Percentiles rank a stretch among this genome's conserved stretches.
Conservation (phyloP, 2,797 vertebrate species). For the Gorsachius magnificus region DNA sequence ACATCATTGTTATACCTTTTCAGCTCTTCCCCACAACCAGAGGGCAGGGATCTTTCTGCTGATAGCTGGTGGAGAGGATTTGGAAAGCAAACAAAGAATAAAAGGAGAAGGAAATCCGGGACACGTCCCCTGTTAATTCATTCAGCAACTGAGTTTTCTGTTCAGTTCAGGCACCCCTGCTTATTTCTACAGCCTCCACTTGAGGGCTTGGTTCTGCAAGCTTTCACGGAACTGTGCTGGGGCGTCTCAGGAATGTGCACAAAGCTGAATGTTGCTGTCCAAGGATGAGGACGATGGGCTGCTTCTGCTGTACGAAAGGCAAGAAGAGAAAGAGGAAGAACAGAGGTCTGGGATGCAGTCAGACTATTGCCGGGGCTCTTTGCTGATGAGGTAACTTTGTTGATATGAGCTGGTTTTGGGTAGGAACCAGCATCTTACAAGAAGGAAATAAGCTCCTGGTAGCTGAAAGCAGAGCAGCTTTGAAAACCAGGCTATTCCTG, state of each 20-base stretch:
- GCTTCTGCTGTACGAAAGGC: not conserved
- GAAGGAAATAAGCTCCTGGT: not conserved
- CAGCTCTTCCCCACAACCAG: not conserved
- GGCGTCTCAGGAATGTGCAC: not conserved
- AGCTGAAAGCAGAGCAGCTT: not conserved
- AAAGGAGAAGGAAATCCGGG: not conserved
- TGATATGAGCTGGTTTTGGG: not conserved
- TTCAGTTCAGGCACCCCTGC: not conserved
- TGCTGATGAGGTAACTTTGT: not conserved
- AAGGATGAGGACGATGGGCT: not conserved
- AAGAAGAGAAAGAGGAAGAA: not conserved
- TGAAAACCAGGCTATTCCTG: not conserved
- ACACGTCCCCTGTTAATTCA: not conserved
- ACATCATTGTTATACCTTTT: not conserved
- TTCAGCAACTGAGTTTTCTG: not conserved
- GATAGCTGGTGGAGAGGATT: not conserved
- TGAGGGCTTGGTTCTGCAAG: not conserved
- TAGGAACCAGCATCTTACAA: not conserved
- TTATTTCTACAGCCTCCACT: not conserved
- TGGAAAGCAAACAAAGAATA: not conserved
- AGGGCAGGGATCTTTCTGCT: not conserved
- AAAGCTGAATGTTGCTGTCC: not conserved
- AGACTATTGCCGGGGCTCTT: not conserved
- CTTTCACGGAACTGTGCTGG: not conserved
- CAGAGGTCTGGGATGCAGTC: not conserved